A percentile compares a stretch with the other conserved stretches of the same genome.
Conservation (phyloP, 2,113 vertebrate genomes). For the Python bivittatus region DNA sequence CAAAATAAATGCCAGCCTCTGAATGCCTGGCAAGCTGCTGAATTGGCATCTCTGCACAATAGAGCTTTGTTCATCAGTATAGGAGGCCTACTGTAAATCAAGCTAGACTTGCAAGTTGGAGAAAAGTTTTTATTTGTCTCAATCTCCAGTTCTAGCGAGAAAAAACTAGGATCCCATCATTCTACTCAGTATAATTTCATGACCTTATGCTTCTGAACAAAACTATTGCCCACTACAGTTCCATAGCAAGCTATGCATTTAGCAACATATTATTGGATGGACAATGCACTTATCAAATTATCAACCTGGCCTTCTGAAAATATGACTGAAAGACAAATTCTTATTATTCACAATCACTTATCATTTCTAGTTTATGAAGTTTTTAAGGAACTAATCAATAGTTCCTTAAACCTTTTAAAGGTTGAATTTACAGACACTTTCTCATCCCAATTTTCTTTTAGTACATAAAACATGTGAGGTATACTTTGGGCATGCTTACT, state of each 20-base stretch:
- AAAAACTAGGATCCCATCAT: background rate
- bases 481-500: background rate
- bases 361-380: background rate
- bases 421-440: background rate
- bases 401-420: background rate
- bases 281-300: background rate
- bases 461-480: background rate
- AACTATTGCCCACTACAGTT: background rate
- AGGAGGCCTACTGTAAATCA: background rate
- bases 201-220: background rate
- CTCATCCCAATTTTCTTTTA: background rate
- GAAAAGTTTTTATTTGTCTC: background rate
- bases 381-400: background rate
- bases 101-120: background rate
- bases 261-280: background rate
- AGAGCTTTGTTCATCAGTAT: background rate
- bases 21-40: background rate
- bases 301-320: too few species aligned
- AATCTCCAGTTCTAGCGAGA: background rate
- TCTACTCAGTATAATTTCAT: background rate
- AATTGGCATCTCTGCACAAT: slow-evolving; percentile 4
- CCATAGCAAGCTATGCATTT: background rate
- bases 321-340: background rate
- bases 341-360: too few species aligned
- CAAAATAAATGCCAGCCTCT: background rate